Evolutionary conservation across 2,888 invertebrate species (phyloP).

Genomic region (Laothoe populi): DNA sequence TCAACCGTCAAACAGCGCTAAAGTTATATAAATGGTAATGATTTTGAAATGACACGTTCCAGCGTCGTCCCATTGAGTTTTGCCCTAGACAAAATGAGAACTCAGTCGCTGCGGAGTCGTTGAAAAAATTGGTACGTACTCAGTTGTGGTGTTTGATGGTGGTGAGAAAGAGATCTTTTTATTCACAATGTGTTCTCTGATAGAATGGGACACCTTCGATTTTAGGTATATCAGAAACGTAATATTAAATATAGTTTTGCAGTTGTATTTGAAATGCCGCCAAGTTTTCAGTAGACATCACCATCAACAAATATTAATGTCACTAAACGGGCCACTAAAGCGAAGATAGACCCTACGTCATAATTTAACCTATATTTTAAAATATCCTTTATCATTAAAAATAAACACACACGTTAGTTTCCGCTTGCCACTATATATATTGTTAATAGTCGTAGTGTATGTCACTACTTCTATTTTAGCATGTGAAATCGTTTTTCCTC

Average conservation of each 20-base stretch:
- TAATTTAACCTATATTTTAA: slow-evolving; percentile 59
- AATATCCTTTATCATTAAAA: slow-evolving; percentile 51
- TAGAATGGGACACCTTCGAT: slow-evolving; percentile 45
- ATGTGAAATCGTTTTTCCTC: slow-evolving; percentile 15
- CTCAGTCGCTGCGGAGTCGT: background rate
- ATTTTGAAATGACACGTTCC: slow-evolving; percentile 46
- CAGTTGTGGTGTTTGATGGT: background rate
- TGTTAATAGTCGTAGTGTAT: slow-evolving; percentile 40
- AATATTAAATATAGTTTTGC: slow-evolving; percentile 59
- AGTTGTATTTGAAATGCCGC: slow-evolving; percentile 71
- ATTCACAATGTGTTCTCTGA: slow-evolving; percentile 31
- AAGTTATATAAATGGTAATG: slow-evolving; percentile 57
- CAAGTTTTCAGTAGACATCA: slow-evolving; percentile 65
- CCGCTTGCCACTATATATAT: slow-evolving; percentile 45
- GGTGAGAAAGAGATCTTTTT: slow-evolving; percentile 29
- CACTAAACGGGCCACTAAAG: slow-evolving; percentile 66
- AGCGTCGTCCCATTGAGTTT: slow-evolving; percentile 1
- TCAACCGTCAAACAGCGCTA: slow-evolving; percentile 39
- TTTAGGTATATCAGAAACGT: slow-evolving; percentile 55
- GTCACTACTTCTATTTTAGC: slow-evolving; percentile 28
- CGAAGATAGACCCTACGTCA: slow-evolving; percentile 62
- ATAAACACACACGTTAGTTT: slow-evolving; percentile 44
- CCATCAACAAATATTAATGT: slow-evolving; percentile 68
- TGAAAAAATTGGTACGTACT: background rate
- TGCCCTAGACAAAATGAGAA: background rate